Evolutionary conservation across 1,140 invertebrate genomes (phyloP).

Genomic region (Maconellicoccus hirsutus): DNA sequence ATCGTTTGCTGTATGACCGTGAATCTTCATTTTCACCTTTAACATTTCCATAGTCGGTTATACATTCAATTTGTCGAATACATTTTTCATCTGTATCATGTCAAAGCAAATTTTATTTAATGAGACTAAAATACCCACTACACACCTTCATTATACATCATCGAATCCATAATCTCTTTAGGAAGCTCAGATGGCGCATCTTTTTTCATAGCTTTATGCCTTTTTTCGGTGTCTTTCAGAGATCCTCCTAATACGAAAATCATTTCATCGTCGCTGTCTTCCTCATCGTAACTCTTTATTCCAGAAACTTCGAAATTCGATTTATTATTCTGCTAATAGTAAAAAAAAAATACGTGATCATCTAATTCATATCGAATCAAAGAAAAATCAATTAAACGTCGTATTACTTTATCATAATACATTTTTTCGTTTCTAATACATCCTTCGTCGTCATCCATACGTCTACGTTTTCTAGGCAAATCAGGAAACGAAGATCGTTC

Average conservation of each 20-base stretch:
- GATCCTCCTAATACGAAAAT: slow-evolving; percentile 12
- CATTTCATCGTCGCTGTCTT: not conserved
- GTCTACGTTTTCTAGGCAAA: not conserved
- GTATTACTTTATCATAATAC: not conserved
- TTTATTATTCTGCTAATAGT: not conserved
- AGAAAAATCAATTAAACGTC: no score
- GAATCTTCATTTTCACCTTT: slow-evolving; percentile 1
- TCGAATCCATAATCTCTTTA: not conserved
- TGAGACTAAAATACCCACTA: no score
- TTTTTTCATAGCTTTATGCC: not conserved
- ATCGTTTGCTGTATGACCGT: not conserved
- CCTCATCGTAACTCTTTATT: not conserved
- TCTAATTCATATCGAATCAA: no score
- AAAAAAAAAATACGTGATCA: not conserved
- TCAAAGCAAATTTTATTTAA: no score
- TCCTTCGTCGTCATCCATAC: not conserved
- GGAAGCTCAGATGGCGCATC: not conserved
- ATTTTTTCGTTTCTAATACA: not conserved
- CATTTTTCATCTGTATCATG: no score
- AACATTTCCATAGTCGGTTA: no score
- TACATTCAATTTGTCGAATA: no score
- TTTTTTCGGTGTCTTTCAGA: not conserved
- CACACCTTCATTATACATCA: slow-evolving; percentile 13
- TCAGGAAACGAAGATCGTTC: not conserved
- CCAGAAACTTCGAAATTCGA: not conserved